Base-by-base conservation (phyloP, 2,888 invertebrate genomes). In the Lepetodrilus schrolli region DNA sequence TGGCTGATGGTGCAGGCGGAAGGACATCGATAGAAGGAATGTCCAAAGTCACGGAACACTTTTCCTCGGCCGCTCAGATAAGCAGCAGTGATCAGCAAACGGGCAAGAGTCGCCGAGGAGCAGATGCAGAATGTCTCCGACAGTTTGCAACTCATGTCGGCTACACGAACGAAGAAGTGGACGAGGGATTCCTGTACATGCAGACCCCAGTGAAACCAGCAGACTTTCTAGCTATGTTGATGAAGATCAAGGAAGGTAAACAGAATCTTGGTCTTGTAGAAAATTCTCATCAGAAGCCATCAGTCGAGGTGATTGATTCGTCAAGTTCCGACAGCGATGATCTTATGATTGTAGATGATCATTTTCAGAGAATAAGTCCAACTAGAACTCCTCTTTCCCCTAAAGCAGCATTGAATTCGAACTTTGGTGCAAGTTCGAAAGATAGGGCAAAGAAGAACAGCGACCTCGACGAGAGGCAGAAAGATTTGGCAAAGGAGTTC, bases 191-290 rank as follows among this genome's bases (percentile, higher is more conserved):
- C 4, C 66, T 74, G 4, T 80, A 78, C 80, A 81, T 79, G 1
- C 75, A 80, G 69, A 80, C 80, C n/a, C 79, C 81, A 51, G 82
- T 83, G 20, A 77, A 80, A 30, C 83, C 83, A 21, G 77, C 82
- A 43, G 84, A 83, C 47, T 85, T 84, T 66, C 65, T 85, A 13
- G 76, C 77, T 10, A 71, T 83, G 47, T 70, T 84, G 17, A 79
- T 76, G 23, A 70, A 70, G 34, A 66, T 68, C 21, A 70, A 72
- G 43, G 30, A 74, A 50, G 48, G 21, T 17, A 78, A 72, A 51
- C 36, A 48, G 36, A 70, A 43, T 51, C 8, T 65, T 26, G 72
- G 65, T 17, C 21, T 70, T 7, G 10, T 20, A 13, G 38, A 26
- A 68, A n/a, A n/a, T n/a, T n/a, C n/a, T n/a, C n/a, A n/a, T n/a